Percentiles rank a stretch among this genome's conserved stretches.
These are phyloP conservation scores for Parnassius apollo DNA, from an alignment of 2,888 invertebrate genomes.

Conservation along the genomic window DNA sequence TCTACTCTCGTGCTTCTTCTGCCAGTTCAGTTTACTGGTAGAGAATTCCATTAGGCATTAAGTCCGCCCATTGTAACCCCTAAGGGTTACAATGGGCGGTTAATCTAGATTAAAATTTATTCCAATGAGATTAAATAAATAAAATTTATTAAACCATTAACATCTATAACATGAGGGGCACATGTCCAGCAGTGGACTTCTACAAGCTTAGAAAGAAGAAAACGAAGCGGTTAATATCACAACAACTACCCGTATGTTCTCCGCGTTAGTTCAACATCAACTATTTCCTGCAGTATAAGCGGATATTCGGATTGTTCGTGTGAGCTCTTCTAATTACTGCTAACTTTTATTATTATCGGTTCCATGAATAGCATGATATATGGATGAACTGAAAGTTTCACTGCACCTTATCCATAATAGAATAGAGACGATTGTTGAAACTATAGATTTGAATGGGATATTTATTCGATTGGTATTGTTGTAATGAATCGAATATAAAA, in stretches of 20 bases:
- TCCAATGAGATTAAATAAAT: no score
- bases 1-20: no score
- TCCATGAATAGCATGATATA: slow-evolving; percentile 18
- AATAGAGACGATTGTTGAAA: neutral
- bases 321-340: slow-evolving; percentile 33
- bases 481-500: no score
- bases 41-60: no score
- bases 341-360: slow-evolving; percentile 36
- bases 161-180: no score
- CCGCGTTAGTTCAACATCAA: slow-evolving; percentile 37
- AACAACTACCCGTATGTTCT: slow-evolving; percentile 26
- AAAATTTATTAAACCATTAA: no score
- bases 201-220: no score
- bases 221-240: neutral
- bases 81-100: no score
- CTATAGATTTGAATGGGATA: neutral
- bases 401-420: neutral
- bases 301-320: slow-evolving; percentile 36
- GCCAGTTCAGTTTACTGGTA: no score
- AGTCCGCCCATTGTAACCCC: no score
- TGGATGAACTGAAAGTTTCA: neutral
- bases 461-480: neutral
- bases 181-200: no score
- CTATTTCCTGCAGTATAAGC: slow-evolving; percentile 44
- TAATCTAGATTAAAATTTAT: no score